These are phyloP conservation scores for Alosa alosa DNA, from an alignment of 2,113 vertebrate genomes.

Conservation along the genomic window DNA sequence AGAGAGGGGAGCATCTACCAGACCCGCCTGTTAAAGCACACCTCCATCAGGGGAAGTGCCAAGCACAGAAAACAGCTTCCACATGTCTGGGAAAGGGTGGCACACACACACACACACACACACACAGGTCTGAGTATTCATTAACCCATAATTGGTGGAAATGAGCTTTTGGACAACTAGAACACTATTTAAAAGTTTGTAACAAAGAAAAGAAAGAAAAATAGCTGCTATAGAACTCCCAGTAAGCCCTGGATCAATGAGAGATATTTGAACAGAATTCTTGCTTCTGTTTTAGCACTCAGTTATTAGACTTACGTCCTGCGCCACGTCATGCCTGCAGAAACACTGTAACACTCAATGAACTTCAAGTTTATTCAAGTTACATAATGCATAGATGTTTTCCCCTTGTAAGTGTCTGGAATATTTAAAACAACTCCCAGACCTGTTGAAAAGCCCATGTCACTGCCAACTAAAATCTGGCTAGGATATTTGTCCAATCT, in stretches of 20 bases:
- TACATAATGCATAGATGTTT: conserved; percentile 47
- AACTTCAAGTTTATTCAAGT: conserved; percentile 37
- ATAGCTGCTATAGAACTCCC: conserved; percentile 38
- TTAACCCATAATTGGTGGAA: conserved; percentile 39
- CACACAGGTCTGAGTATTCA: conserved; percentile 36
- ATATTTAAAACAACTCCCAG: conserved; percentile 57
- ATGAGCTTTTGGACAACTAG: conserved; percentile 29
- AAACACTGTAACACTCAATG: conserved; percentile 21
- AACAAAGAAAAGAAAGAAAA: conserved; percentile 46
- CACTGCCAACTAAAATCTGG: conserved; percentile 58
- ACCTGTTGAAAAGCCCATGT: conserved; percentile 41
- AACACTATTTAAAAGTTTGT: conserved; percentile 39
- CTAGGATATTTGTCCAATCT: conserved; percentile 42
- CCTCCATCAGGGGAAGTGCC: conserved; percentile 40
- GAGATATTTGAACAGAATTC: conserved; percentile 27
- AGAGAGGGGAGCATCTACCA: conserved; percentile 37
- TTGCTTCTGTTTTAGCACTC: conserved; percentile 20
- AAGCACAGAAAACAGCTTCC: conserved; percentile 63
- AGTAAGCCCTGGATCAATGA: conserved; percentile 2
- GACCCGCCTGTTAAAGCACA: conserved; percentile 29
- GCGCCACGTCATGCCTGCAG: conserved; percentile 24
- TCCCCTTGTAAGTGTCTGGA: conserved; percentile 46
- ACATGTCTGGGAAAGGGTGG: conserved; percentile 56
- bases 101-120: background rate
- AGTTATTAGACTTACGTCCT: conserved; percentile 36